These are phyloP conservation scores for Ceratosolen solmsi DNA, from an alignment of 1,140 invertebrate genomes.

Conservation along the genomic window DNA sequence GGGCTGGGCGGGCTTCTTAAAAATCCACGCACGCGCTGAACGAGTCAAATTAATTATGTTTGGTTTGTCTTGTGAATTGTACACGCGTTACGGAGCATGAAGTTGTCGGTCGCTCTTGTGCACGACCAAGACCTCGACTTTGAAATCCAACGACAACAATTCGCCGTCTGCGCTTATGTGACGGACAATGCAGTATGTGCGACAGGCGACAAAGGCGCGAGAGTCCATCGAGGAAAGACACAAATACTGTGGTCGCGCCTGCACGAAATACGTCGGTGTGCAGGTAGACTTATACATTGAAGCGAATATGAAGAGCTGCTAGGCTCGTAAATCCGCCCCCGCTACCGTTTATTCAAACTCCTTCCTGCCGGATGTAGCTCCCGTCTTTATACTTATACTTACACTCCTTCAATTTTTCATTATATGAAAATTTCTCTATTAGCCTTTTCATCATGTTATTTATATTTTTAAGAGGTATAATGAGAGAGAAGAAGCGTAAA, in stretches of 20 bases:
- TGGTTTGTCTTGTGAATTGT: background rate
- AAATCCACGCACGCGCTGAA: background rate
- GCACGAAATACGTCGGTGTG: no score
- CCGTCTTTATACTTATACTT: background rate
- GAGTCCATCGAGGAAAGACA: constrained; percentile 9
- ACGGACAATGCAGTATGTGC: background rate
- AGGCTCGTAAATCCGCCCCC: constrained; percentile 1
- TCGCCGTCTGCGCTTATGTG: background rate
- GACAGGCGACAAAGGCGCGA: constrained; percentile 4
- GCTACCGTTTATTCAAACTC: background rate
- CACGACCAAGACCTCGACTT: constrained; percentile 47
- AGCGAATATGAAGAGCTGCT: constrained; percentile 15
- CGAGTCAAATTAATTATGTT: background rate
- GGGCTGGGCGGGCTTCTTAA: no score
- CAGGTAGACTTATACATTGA: background rate
- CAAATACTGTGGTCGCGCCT: background rate
- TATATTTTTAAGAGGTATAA: background rate
- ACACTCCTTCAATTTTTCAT: background rate
- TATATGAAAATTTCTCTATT: no score
- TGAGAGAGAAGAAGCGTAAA: no score
- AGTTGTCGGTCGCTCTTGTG: background rate
- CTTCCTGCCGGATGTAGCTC: background rate
- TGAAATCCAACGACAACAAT: constrained; percentile 43
- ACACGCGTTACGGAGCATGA: background rate
- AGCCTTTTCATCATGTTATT: no score